A percentile compares a stretch with the other conserved stretches of the same genome.
Conservation (phyloP, 2,797 vertebrate species). For the Gambelia wislizenii region DNA sequence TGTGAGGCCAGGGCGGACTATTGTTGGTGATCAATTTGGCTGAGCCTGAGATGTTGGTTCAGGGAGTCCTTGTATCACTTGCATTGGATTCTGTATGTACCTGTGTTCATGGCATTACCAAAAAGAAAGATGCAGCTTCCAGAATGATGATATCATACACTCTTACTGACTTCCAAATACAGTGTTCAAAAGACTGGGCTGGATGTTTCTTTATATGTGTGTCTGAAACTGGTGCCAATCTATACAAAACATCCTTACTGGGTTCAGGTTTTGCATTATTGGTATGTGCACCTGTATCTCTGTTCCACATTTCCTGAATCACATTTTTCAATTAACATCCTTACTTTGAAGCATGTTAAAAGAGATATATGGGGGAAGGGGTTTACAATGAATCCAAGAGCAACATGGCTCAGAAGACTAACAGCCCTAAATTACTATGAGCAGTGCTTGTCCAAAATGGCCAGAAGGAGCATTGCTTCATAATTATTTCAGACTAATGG, state of each 20-base stretch:
- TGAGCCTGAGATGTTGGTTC: too few relatives aligned
- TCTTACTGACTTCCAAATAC: background rate
- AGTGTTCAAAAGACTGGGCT: background rate
- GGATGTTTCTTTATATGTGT: background rate
- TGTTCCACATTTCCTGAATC: background rate
- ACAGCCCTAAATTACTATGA: constrained; percentile 54
- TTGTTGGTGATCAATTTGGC: too few relatives aligned
- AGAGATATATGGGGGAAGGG: background rate
- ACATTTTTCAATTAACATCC: constrained; percentile 45
- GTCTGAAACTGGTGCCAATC: background rate
- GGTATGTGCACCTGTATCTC: background rate
- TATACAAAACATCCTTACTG: background rate
- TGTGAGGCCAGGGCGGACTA: too few relatives aligned
- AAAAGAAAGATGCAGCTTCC: background rate
- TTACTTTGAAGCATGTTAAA: constrained; percentile 43
- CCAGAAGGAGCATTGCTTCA: constrained; percentile 52
- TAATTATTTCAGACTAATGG: constrained; percentile 72
- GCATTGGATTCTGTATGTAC: background rate
- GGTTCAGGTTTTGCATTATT: background rate
- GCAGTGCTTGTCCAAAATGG: constrained; percentile 41
- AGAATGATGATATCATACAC: background rate
- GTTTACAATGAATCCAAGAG: constrained; percentile 31
- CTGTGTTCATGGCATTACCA: background rate
- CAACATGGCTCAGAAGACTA: constrained; percentile 46
- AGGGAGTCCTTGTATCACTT: too few relatives aligned